A percentile compares a stretch with the other conserved stretches of the same genome.
These are phyloP conservation scores for Thamnophis sirtalis DNA, from an alignment of 2,113 vertebrate species.

Conservation along the genomic window DNA sequence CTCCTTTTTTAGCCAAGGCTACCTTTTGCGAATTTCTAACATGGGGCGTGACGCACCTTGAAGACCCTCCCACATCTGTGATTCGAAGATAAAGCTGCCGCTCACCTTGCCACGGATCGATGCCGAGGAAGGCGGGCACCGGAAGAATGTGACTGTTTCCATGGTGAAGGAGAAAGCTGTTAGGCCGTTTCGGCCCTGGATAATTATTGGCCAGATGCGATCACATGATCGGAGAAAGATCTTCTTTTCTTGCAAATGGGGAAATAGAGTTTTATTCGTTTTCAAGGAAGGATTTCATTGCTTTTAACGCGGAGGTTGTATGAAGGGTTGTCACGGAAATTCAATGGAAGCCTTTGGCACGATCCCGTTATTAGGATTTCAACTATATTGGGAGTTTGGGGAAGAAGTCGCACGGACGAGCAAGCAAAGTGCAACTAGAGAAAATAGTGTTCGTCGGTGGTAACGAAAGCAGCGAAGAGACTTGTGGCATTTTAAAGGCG, in stretches of 20 bases:
- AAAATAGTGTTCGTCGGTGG: background rate
- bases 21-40: background rate
- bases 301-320: background rate
- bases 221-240: background rate
- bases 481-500: background rate
- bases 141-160: constrained; percentile 43
- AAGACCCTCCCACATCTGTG: background rate
- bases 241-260: background rate
- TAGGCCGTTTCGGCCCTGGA: background rate
- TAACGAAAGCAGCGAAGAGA: background rate
- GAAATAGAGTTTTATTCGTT: background rate
- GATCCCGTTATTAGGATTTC: background rate
- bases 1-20: background rate
- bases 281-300: background rate
- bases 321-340: background rate
- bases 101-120: background rate
- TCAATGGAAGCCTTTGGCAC: background rate
- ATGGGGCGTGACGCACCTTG: background rate
- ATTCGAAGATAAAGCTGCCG: background rate
- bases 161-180: constrained; percentile 50
- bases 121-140: background rate
- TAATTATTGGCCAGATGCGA: constrained; percentile 22
- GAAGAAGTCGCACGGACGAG: background rate
- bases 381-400: background rate
- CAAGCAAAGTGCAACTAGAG: background rate